Conservation (phyloP, 2,888 invertebrate genomes). For the Melipona bicolor region DNA sequence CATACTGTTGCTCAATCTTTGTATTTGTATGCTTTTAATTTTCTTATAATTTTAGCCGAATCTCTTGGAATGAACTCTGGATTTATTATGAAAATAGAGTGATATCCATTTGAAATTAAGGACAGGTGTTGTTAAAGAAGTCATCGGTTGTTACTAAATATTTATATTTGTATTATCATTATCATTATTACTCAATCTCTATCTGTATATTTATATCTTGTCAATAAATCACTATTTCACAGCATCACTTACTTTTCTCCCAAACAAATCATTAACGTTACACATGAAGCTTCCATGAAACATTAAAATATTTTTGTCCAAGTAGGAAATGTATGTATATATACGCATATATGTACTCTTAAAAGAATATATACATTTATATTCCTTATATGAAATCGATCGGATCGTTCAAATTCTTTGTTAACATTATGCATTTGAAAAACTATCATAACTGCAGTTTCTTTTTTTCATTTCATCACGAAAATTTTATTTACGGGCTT, state of each 20-base stretch:
- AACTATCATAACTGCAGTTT: slow-evolving; percentile 31
- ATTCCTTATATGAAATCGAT: slow-evolving; percentile 43
- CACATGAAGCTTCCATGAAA: slow-evolving; percentile 63
- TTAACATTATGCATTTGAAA: slow-evolving; percentile 15
- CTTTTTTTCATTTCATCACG: slow-evolving; percentile 6
- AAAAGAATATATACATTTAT: slow-evolving; percentile 16
- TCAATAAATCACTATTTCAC: slow-evolving; percentile 82
- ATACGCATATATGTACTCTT: slow-evolving; percentile 4
- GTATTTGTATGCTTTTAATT: neutral
- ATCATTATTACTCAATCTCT: slow-evolving; percentile 77
- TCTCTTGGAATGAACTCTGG: no score
- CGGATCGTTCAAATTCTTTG: slow-evolving; percentile 31
- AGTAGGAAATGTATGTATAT: slow-evolving; percentile 35
- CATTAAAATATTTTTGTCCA: slow-evolving; percentile 43
- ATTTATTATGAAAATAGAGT: neutral
- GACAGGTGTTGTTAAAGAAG: slow-evolving; percentile 36
- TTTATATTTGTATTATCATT: slow-evolving; percentile 79
- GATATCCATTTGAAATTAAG: neutral
- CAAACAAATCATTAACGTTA: slow-evolving; percentile 72
- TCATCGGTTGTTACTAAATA: slow-evolving; percentile 76
- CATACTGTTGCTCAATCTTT: neutral
- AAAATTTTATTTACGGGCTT: slow-evolving; percentile 34
- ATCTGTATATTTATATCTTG: slow-evolving; percentile 77
- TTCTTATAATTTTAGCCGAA: neutral
- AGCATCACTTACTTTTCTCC: slow-evolving; percentile 79